A percentile compares a stretch with the other conserved stretches of the same genome.
phyloP scores from a whole-genome alignment of 2,888 invertebrate species.

The Tachystola acroxantha region DNA sequence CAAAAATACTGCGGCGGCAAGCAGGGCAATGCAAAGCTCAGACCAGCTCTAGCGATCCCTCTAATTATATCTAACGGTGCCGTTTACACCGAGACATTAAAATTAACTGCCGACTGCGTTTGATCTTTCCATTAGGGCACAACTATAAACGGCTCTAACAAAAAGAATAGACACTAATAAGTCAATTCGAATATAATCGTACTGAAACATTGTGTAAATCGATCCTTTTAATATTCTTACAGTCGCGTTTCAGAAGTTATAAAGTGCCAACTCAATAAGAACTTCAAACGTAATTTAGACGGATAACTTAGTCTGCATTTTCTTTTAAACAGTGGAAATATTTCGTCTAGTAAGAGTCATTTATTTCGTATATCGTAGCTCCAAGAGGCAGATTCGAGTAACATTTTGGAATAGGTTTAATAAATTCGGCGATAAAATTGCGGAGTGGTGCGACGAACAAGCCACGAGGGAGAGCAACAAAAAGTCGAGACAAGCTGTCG shows the following conservation, averaged over 20 bases:
- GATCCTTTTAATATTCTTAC: constrained; percentile 8
- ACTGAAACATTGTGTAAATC: constrained; percentile 38
- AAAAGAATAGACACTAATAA: constrained; percentile 57
- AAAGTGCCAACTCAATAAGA: constrained; percentile 25
- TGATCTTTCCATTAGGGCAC: constrained; percentile 75
- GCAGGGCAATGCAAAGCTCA: constrained; percentile 38
- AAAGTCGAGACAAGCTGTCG: constrained; percentile 44
- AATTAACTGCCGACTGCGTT: constrained; percentile 71
- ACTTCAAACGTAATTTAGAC: constrained; percentile 22
- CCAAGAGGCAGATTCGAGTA: too few species aligned
- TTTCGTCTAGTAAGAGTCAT: constrained; percentile 32
- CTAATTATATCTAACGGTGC: constrained; percentile 73
- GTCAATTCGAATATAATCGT: constrained; percentile 43
- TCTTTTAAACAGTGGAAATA: constrained; percentile 31
- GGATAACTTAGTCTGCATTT: constrained; percentile 6
- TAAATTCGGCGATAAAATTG: constrained; percentile 45
- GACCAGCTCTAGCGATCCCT: constrained; percentile 53
- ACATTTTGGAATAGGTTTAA: constrained; percentile 43
- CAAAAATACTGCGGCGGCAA: constrained; percentile 49
- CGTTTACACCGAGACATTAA: constrained; percentile 73
- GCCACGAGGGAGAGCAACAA: constrained; percentile 35
- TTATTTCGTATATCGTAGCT: too few species aligned
- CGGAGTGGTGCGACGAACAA: constrained; percentile 24
- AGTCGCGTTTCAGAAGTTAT: constrained; percentile 1
- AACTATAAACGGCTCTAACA: constrained; percentile 62